Conservation (phyloP, 2,113 vertebrate genomes). For the Climacteris rufus region DNA sequence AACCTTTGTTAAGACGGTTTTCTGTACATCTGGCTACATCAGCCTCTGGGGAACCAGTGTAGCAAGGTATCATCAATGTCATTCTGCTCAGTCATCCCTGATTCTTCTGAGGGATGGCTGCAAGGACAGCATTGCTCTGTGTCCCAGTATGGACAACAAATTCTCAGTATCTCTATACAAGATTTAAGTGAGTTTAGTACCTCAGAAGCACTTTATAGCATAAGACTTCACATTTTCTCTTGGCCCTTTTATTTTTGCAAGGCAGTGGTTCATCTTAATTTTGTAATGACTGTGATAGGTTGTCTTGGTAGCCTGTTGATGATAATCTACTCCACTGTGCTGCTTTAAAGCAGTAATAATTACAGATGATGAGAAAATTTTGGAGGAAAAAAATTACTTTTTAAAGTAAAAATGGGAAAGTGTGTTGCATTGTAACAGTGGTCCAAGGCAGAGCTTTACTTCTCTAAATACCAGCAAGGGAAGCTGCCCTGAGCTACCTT, state of each 20-base stretch:
- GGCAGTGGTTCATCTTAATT: neutral
- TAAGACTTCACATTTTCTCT: neutral
- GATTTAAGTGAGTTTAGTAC: neutral
- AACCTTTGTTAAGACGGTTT: neutral
- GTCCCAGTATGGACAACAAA: neutral
- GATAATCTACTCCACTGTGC: neutral
- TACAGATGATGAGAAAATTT: neutral
- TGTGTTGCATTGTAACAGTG: neutral
- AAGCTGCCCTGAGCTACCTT: neutral
- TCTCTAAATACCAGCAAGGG: neutral
- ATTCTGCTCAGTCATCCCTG: neutral
- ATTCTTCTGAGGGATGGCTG: neutral
- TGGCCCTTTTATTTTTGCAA: neutral
- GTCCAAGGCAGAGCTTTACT: neutral
- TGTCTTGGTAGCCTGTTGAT: neutral
- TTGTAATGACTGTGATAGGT: neutral
- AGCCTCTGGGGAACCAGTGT: neutral
- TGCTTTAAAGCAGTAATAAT: neutral
- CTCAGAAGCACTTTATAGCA: neutral
- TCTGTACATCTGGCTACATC: neutral
- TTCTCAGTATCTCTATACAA: neutral
- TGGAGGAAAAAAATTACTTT: neutral
- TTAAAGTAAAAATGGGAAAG: neutral
- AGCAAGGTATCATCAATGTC: neutral
- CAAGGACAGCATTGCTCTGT: neutral